Evolutionary conservation across 2,113 vertebrate species (phyloP).

Genomic region (Apteryx owenii): DNA sequence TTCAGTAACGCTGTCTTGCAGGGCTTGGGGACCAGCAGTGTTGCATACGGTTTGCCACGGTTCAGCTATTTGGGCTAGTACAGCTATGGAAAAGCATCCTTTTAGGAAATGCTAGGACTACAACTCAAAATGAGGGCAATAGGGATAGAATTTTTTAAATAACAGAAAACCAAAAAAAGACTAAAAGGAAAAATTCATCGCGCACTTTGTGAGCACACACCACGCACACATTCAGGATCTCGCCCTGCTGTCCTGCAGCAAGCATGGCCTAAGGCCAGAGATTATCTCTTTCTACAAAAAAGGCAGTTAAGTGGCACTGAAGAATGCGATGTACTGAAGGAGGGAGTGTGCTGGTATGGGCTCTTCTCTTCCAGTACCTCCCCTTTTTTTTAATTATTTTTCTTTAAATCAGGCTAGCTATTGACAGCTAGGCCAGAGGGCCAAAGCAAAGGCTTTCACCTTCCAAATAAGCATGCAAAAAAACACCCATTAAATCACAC

Average conservation of each 20-base stretch:
- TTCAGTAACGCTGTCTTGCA: not conserved
- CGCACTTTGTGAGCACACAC: not conserved
- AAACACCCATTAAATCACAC: not conserved
- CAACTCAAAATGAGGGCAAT: accelerated
- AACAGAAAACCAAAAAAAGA: not conserved
- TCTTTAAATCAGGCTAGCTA: not conserved
- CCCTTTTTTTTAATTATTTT: not conserved
- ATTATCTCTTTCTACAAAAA: not conserved
- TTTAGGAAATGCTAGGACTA: not conserved
- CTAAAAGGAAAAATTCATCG: not conserved
- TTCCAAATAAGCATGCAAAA: not conserved
- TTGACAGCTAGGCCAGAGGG: not conserved
- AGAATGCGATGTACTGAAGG: not conserved
- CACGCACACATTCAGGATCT: not conserved
- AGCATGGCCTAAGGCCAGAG: not conserved
- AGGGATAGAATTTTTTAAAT: not conserved
- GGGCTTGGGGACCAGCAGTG: not conserved
- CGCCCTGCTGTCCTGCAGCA: not conserved
- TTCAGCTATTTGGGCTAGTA: not conserved
- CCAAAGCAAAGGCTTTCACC: not conserved
- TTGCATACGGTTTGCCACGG: not conserved
- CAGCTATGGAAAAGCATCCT: not conserved
- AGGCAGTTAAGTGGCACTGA: not conserved
- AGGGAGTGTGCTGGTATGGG: not conserved
- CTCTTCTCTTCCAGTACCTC: not conserved